Base-by-base conservation (phyloP, 2,113 vertebrate species). In the Zosterops pallidus region DNA sequence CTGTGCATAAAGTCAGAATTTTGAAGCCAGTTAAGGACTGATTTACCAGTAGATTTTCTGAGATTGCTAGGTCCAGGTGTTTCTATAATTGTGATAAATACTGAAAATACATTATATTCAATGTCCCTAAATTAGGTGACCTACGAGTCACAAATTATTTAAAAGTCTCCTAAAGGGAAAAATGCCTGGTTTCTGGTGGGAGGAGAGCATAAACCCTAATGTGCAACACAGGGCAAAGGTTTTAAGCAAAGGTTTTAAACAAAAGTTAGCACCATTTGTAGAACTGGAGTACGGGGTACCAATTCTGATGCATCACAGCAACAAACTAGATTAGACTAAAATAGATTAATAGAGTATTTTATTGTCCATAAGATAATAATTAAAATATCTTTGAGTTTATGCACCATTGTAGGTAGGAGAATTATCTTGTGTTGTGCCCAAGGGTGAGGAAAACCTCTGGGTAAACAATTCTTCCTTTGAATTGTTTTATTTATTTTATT, bases 71-170 rank as follows among this genome's bases (percentile, higher is more conserved):
- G 14, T 42, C 78, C 65, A 52, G 19, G 9, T 96, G 65, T 89
- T 96, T 92, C 63, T 81, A 23, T 94, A 95, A 94, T 86, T 94
- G 42, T 95, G 78, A 96, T 94, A 91, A 96, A 97, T 62, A 69
- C 14, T 9, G 6, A 72, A 95, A 96, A 94, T 42, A 20, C 28
- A 42, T n/a, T 68, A 21, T 68, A 39, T 24, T 84, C 8, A 22
- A 8, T 47, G 25, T 26, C 16, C n/a, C 59, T 95, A 55, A 82
- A 69, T 22, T 91, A 86, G 56, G 17, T 79, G 25, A 59, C 39
- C 33, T 78, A 70, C 8, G 6, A 7, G 12, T 49, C 77, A 62
- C 47, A 79, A 91, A 79, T 22, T 9, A 42, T n/a, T 50, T 52
- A 6, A 71, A 8, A 49, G 8, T 4, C 4, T 86, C 8, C 24